phyloP scores from a whole-genome alignment of 2,113 vertebrate species.

The Tachycineta bicolor region DNA sequence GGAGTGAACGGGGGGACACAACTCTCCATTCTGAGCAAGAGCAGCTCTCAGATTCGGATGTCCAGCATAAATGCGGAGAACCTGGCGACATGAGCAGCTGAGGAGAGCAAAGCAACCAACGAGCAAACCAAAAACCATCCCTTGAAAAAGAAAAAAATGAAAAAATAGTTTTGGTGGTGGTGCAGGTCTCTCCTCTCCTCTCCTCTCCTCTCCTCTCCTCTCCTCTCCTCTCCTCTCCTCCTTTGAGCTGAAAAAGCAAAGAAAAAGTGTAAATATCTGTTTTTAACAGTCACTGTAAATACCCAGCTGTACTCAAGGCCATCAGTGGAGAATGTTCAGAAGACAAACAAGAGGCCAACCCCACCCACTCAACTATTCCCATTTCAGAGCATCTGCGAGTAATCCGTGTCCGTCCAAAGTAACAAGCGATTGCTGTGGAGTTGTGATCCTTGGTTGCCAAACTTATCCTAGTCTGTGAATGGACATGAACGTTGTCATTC shows the following conservation, averaged over 20 bases:
- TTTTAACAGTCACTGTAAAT: conserved; percentile 57
- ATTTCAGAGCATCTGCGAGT: conserved; percentile 48
- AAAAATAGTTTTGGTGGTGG: conserved; percentile 10
- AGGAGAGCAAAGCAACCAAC: background rate
- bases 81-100: conserved; percentile 88
- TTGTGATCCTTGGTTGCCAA: conserved; percentile 49
- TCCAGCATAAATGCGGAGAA: conserved; percentile 94
- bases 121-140: conserved; percentile 33
- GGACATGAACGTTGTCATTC: background rate
- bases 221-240: too few relatives aligned
- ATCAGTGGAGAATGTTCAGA: background rate
- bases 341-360: background rate
- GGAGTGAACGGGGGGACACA: conserved; percentile 98
- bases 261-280: conserved; percentile 13
- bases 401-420: conserved; percentile 18
- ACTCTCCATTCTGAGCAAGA: conserved; percentile 99
- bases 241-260: background rate
- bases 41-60: conserved; percentile 99
- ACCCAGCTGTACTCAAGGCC: conserved; percentile 11
- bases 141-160: background rate
- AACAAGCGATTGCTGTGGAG: conserved; percentile 52
- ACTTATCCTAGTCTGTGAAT: conserved; percentile 13
- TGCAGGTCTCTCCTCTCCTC: background rate
- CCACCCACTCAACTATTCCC: background rate
- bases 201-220: background rate